Evolutionary conservation across 1,140 invertebrate species (phyloP).

Genomic region (Steinernema khuongi): DNA sequence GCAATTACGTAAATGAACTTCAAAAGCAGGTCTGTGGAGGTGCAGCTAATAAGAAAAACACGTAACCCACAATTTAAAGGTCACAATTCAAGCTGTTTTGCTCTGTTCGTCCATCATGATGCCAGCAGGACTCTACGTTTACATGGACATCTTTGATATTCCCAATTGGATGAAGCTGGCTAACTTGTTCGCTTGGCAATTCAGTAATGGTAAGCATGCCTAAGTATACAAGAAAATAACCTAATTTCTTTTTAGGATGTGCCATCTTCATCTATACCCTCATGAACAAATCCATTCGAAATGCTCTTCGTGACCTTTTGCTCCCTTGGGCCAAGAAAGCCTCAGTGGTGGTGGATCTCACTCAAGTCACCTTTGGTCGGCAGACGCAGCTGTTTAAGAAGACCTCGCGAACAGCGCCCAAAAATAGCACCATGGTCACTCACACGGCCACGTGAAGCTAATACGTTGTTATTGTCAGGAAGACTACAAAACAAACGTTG

Average conservation of each 20-base stretch:
- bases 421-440: too few species aligned
- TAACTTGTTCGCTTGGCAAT: not conserved
- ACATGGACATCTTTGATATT: not conserved
- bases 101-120: not conserved
- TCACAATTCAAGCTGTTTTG: not conserved
- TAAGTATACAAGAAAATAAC: not conserved
- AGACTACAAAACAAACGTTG: too few species aligned
- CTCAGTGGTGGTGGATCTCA: too few species aligned
- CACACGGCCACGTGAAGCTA: too few species aligned
- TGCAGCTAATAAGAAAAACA: not conserved
- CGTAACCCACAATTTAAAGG: not conserved
- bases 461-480: too few species aligned
- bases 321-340: too few species aligned
- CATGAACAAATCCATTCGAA: not conserved
- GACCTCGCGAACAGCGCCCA: too few species aligned
- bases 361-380: too few species aligned
- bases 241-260: not conserved
- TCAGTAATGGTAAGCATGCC: not conserved
- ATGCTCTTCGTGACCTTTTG: too few species aligned
- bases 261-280: not conserved
- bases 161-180: not conserved
- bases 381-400: too few species aligned
- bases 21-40: not conserved
- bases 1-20: not conserved
- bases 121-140: not conserved